Conservation (phyloP, 2,113 vertebrate species). For the Catharus fuscescens region DNA sequence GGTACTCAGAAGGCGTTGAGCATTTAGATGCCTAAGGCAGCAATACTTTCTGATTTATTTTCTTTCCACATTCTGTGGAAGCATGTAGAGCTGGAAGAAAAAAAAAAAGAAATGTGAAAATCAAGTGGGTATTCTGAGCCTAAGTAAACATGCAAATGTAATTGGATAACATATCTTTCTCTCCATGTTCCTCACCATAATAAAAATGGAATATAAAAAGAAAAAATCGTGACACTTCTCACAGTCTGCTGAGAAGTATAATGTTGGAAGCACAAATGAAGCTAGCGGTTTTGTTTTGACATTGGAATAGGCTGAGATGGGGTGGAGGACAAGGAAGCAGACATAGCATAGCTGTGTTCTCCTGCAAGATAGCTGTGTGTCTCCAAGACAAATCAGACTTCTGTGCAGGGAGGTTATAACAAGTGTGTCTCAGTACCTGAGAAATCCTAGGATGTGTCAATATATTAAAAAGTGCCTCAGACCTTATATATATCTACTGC, state of each 20-base stretch:
- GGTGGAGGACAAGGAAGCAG: background rate
- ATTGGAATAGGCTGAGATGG: background rate
- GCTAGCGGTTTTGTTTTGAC: background rate
- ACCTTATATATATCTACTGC: background rate
- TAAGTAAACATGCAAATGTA: slow-evolving; percentile 39
- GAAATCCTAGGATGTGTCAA: background rate
- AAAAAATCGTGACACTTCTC: background rate
- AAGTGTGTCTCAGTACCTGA: background rate
- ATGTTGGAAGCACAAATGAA: background rate
- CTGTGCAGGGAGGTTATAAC: background rate
- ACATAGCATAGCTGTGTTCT: background rate
- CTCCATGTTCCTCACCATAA: background rate
- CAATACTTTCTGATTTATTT: slow-evolving; percentile 17
- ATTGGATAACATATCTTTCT: background rate
- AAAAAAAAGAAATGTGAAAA: slow-evolving; percentile 36
- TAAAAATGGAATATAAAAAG: slow-evolving; percentile 6
- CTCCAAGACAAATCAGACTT: background rate
- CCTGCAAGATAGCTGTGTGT: background rate
- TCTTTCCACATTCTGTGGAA: background rate
- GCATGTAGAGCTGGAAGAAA: background rate
- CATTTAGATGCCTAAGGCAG: background rate
- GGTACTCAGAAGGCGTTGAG: background rate
- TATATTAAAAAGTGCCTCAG: background rate
- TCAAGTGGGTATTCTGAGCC: background rate
- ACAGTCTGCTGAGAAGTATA: background rate